Base-by-base conservation (phyloP, 2,113 vertebrate species). In the Hypanus sabinus region DNA sequence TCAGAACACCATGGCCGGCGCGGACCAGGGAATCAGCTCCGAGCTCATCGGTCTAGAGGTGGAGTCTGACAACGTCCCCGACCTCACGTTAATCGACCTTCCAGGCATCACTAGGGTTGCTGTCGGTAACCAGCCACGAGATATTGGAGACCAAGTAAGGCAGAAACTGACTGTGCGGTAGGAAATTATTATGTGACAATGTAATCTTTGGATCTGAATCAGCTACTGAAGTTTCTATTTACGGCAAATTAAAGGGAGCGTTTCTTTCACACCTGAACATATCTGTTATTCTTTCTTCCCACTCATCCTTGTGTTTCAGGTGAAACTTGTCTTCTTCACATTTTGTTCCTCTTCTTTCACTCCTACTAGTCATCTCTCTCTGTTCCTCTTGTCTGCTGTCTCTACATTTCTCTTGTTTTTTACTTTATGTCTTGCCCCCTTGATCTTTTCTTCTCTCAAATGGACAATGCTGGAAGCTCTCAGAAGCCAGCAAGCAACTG, bases 61-160 rank as follows among this genome's bases (percentile, higher is more conserved):
- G 46, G 83, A 65, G 70, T 91, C 94, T 0, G 24, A 27, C 70
- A 85, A 30, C 8, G 27, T 46, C 16, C 94, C 94, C 0, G 83
- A 94, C 38, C 94, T 94, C 5, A 94, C 94, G 8, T 85, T 94
- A 33, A 94, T 94, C 7, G 94, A 94, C 83, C 80, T 94, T 3
- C 94, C 94, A 1, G 94, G 94, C 20, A 94, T 94, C 5, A 83
- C 94, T 30, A 62, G 94, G 57, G 94, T 94, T 55, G 94, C 94
- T 12, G 79, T 94, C 0, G 94, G 70, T 36, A 85, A 70, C 18
- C 94, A 94, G 38, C 79, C 94, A 27, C 79, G 33, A 16, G 94
- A 94, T 55, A 94, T 94, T 33, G 94, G 83, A 38, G 83, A 83
- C 12, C 77, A 94, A 83, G 94, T 88, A 38, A 65, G 1, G 27